Percentiles rank a stretch among this genome's conserved stretches.
Evolutionary conservation across 2,797 vertebrate genomes (phyloP).

Genomic region (Sebastolobus altivelis): DNA sequence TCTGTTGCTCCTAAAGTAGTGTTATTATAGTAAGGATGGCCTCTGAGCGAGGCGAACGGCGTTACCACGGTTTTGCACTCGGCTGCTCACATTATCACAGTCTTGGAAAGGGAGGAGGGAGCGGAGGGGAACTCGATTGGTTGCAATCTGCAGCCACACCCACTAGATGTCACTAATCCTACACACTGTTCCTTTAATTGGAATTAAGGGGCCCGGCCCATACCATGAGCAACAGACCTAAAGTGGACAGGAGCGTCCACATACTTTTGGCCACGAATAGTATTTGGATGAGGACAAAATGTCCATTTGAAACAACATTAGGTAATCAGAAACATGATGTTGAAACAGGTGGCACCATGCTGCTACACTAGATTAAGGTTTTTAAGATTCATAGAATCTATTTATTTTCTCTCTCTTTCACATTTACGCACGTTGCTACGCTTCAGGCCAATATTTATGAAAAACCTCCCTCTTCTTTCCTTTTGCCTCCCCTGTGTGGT

Average conservation of each 20-base stretch:
- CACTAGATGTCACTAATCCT: no score
- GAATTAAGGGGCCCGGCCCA: neutral
- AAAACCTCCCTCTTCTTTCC: neutral
- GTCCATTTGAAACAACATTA: slow-evolving; percentile 2
- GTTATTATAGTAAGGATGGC: no score
- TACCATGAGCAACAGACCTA: neutral
- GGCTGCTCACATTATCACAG: no score
- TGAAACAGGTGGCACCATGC: slow-evolving; percentile 18
- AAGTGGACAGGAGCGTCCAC: neutral
- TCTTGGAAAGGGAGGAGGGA: no score
- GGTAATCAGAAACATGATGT: slow-evolving; percentile 1
- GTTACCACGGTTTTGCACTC: no score
- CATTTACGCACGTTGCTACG: slow-evolving; percentile 5
- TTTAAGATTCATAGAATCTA: slow-evolving; percentile 23
- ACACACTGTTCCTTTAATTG: neutral
- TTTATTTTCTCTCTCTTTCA: slow-evolving; percentile 32
- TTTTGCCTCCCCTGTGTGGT: slow-evolving; percentile 1
- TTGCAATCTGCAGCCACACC: no score
- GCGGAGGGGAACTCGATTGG: no score
- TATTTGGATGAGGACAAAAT: slow-evolving; percentile 16
- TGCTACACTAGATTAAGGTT: neutral
- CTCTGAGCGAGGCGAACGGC: no score
- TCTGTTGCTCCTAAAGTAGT: no score
- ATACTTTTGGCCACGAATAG: neutral
- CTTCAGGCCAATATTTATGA: slow-evolving; percentile 39